Conservation (phyloP, 1,140 invertebrate species). For the Schlechtendalia chinensis region DNA sequence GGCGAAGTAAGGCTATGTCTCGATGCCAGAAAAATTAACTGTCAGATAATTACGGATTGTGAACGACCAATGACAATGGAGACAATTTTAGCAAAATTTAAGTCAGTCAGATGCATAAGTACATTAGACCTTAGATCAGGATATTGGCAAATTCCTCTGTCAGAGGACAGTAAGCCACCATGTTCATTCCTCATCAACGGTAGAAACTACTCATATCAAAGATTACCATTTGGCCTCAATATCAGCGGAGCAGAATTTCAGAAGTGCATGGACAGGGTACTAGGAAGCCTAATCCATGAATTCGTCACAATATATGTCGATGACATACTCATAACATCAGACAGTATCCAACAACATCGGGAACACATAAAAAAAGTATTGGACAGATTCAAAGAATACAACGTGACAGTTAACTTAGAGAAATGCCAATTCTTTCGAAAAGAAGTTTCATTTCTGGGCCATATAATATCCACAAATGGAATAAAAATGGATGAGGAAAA, state of each 20-base stretch:
- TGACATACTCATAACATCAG: background rate
- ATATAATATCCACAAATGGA: background rate
- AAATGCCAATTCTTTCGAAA: conserved; percentile 6
- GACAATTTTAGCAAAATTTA: background rate
- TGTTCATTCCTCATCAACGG: background rate
- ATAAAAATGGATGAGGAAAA: background rate
- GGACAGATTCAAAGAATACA: background rate
- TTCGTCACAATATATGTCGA: background rate
- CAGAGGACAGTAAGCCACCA: background rate
- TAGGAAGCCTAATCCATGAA: background rate
- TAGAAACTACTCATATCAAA: background rate
- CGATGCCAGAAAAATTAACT: background rate
- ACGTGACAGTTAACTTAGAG: background rate
- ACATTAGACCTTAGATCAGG: background rate
- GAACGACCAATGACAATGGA: background rate
- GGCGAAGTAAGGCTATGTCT: background rate
- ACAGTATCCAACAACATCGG: background rate
- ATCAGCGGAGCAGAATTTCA: background rate
- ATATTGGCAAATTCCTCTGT: background rate
- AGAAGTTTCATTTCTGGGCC: background rate
- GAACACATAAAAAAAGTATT: background rate
- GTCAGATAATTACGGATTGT: background rate
- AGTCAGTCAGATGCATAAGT: background rate
- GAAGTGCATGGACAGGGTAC: background rate
- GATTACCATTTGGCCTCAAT: background rate